A percentile compares a stretch with the other conserved stretches of the same genome.
Evolutionary conservation across 2,888 invertebrate genomes (phyloP).

Genomic region (Drosophila neonasuta): DNA sequence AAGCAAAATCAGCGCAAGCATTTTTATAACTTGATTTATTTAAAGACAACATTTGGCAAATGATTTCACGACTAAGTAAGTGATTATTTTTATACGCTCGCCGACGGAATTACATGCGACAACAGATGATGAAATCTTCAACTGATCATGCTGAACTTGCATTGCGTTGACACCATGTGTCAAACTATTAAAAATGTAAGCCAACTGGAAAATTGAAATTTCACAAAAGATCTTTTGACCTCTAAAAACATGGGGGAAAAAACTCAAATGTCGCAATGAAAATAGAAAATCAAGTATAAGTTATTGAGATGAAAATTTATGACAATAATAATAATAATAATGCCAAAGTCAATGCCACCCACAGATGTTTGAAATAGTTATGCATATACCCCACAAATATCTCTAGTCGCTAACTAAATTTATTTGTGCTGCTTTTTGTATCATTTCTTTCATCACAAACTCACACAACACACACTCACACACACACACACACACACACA

Average conservation of each 20-base stretch:
- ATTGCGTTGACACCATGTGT: not conserved
- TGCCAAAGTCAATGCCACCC: conserved; percentile 64
- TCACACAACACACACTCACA: conserved; percentile 8
- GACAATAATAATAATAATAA: conserved; percentile 51
- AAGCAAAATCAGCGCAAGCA: conserved; percentile 63
- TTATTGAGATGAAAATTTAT: conserved; percentile 43
- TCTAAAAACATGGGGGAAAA: conserved; percentile 12
- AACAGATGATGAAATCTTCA: conserved; percentile 12
- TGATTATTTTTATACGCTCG: conserved; percentile 51
- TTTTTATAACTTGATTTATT: conserved; percentile 77
- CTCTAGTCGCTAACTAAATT: conserved; percentile 55
- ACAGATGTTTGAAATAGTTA: conserved; percentile 36
- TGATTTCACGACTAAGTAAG: conserved; percentile 52
- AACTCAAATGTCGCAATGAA: conserved; percentile 1
- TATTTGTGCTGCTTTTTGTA: conserved; percentile 62
- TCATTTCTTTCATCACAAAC: conserved; percentile 66
- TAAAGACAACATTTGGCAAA: conserved; percentile 71
- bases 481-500: conserved; percentile 14
- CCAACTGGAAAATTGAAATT: not conserved
- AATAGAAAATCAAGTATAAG: conserved; percentile 22
- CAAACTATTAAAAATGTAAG: not conserved
- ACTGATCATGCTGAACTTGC: not conserved
- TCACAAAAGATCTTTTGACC: conserved; percentile 26
- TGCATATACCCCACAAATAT: conserved; percentile 37
- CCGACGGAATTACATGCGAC: conserved; percentile 13